A percentile compares a stretch with the other conserved stretches of the same genome.
Conservation (phyloP, 2,888 invertebrate species). For the Ennomos fuscantarius region DNA sequence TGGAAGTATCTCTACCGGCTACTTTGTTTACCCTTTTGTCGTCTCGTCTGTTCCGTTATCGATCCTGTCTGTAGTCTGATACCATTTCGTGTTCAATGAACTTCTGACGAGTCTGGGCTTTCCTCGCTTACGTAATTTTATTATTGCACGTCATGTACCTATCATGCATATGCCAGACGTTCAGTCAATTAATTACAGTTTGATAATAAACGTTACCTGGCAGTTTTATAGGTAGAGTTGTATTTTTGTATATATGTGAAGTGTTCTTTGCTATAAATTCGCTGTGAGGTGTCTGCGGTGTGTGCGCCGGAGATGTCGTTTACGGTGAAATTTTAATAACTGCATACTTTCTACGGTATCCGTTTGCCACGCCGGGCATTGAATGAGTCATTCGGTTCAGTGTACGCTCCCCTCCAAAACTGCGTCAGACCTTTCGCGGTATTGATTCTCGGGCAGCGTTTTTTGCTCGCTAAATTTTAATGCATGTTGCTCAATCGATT, state of each 20-base stretch:
- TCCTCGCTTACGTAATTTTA: conserved; percentile 16
- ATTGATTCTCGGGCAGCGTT: conserved; percentile 51
- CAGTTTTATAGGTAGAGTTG: conserved; percentile 2
- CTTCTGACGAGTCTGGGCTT: conserved; percentile 28
- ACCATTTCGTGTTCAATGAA: conserved; percentile 37
- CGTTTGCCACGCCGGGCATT: conserved; percentile 48
- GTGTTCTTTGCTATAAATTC: conserved; percentile 9
- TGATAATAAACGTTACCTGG: conserved; percentile 12
- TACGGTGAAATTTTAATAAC: conserved; percentile 82
- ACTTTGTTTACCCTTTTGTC: conserved; percentile 16
- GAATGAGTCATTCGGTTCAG: conserved; percentile 64
- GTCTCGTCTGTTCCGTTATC: conserved; percentile 30
- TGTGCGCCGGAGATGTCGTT: conserved; percentile 61
- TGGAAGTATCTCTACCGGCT: conserved; percentile 20
- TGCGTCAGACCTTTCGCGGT: conserved; percentile 40
- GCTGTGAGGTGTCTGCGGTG: conserved; percentile 55
- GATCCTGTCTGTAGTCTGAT: conserved; percentile 41
- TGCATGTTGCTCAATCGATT: conserved; percentile 46
- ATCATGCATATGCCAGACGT: conserved; percentile 5
- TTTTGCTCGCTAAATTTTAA: conserved; percentile 40
- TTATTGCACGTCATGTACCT: conserved; percentile 12
- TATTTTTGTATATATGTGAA: background rate
- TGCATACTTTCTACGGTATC: conserved; percentile 74
- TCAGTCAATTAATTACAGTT: conserved; percentile 8
- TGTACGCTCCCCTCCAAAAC: conserved; percentile 61